Evolutionary conservation across 1,140 invertebrate genomes (phyloP), one percentile per base, ranked within the genome.

Genomic region (Heliconius himera): DNA sequence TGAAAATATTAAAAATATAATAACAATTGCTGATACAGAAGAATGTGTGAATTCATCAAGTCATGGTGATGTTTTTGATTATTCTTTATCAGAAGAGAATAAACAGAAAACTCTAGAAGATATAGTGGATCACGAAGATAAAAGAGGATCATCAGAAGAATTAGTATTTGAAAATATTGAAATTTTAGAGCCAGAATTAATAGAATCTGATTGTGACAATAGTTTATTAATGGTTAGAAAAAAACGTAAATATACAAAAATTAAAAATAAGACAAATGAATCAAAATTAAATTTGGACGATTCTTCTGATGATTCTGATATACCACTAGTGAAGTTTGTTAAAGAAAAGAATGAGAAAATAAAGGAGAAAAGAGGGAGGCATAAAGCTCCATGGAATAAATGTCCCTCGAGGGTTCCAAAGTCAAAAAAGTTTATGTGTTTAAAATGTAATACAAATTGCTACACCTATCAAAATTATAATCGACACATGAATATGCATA

Each of bases 401-500:
- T 20, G n/a, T 46, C 51, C 22, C 72, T 22, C 54, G 20, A 79
- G 81, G 49, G 11, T 9, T 72, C 22, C 79, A 82, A 70, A 87
- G 77, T 66, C 60, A 73, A 76, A 74, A 1, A 85, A 85, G 46
- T 87, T 94, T 20, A 87, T 87, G 3, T 94, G 93, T 66, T 77
- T 84, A 0, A 87, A 86, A 70, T 94, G 93, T 66, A 87, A 89
- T 8, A 90, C 87, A 78, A 88, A 92, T 41, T 94, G 93, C 38
- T 93, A 90, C 22, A 93, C 93, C 4, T 89, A 83, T 8, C 89
- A 93, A 75, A 93, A 93, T 70, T 93, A 85, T 56, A 80, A 93
- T n/a, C 86, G 91, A 20, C 93, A 94, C 51, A 82, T 91, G 66
- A 87, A 77, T 20, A 83, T 88, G 9, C 91, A 92, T 41, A 80